A percentile compares a stretch with the other conserved stretches of the same genome.
These are phyloP conservation scores for Cepaea hortensis DNA, from an alignment of 2,888 invertebrate genomes.

Conservation along the genomic window DNA sequence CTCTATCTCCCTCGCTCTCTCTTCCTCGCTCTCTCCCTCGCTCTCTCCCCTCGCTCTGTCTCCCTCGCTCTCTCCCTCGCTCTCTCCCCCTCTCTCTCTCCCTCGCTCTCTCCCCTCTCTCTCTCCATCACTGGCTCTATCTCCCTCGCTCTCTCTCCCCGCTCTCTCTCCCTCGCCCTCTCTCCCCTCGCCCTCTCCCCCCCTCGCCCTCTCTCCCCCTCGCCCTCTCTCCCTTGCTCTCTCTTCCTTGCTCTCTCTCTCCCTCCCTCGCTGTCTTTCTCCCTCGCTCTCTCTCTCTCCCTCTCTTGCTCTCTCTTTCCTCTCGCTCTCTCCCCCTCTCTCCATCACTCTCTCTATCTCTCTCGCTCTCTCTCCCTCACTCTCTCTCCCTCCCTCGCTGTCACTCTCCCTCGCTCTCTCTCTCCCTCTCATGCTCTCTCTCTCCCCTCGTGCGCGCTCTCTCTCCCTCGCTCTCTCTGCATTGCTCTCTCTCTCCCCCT, in stretches of 20 bases:
- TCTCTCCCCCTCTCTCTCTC: not conserved
- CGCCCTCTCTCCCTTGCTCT: not conserved
- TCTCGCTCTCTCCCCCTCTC: too few species aligned
- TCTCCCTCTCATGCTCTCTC: not conserved
- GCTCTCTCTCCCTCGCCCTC: not conserved
- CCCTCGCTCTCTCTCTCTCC: conserved; percentile 52
- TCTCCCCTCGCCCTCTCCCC: not conserved
- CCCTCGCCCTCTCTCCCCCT: not conserved
- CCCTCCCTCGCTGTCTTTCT: not conserved
- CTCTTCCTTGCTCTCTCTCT: not conserved
- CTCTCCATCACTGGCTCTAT: not conserved
- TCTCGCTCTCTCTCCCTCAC: not conserved
- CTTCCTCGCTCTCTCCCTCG: too few species aligned
- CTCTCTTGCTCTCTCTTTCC: not conserved
- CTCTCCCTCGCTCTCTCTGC: not conserved
- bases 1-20: too few species aligned
- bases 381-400: not conserved
- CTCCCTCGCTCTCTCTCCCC: not conserved
- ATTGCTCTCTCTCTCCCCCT: not conserved
- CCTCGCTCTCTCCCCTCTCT: not conserved
- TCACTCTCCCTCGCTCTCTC: not conserved
- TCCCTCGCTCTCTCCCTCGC: too few species aligned
- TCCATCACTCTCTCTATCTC: not conserved
- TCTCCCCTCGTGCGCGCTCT: not conserved
- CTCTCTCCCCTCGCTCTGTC: too few species aligned